Conservation (phyloP, 2,113 vertebrate genomes). For the Numida meleagris region DNA sequence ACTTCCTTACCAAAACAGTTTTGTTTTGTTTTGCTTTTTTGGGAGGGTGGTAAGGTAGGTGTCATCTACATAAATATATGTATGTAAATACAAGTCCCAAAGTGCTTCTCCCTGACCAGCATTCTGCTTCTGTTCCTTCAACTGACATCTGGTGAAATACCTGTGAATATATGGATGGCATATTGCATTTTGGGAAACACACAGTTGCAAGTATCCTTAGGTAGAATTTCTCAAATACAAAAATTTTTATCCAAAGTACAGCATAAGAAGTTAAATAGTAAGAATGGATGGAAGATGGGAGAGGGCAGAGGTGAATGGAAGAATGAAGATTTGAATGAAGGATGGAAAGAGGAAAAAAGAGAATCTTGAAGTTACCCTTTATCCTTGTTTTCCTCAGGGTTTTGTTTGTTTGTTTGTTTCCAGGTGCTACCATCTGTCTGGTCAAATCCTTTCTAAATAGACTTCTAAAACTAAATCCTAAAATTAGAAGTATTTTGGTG, state of each 20-base stretch:
- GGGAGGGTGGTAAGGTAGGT: not conserved
- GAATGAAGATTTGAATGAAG: not conserved
- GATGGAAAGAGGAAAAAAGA: not conserved
- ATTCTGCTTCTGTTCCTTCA: not conserved
- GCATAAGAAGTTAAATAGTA: not conserved
- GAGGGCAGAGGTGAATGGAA: not conserved
- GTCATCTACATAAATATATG: not conserved
- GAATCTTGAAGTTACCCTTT: not conserved
- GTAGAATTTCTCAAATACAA: not conserved
- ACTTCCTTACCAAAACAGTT: not conserved
- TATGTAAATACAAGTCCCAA: not conserved
- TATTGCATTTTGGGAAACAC: not conserved
- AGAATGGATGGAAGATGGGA: fast-evolving
- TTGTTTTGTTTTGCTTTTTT: not conserved
- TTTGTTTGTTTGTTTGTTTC: not conserved
- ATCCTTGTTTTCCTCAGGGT: not conserved
- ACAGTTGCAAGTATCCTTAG: not conserved
- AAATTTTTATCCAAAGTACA: not conserved
- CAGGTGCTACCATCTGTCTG: not conserved
- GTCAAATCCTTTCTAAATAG: not conserved
- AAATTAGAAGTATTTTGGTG: not conserved
- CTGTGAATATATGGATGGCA: not conserved
- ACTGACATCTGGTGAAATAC: not conserved
- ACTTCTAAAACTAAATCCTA: not conserved
- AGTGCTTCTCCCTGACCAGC: not conserved